These are phyloP conservation scores for Procambarus virginalis DNA, from an alignment of 1,140 invertebrate species.

Conservation along the genomic window DNA sequence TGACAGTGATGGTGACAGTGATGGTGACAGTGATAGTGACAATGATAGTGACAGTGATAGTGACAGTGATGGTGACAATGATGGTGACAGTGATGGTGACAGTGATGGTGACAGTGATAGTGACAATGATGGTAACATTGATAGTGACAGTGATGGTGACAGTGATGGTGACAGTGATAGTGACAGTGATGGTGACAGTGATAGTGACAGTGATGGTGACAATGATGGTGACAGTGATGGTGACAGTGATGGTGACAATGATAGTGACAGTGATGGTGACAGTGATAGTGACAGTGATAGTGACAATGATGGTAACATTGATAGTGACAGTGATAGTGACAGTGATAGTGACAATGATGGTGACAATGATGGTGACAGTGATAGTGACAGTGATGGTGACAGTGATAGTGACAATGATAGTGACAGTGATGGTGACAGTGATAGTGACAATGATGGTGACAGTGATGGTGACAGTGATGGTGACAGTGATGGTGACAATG, in stretches of 20 bases:
- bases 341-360: not conserved
- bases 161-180: no score
- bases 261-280: not conserved
- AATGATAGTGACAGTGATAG: no score
- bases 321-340: no score
- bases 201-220: not conserved
- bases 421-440: not conserved
- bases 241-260: not conserved
- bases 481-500: constrained; percentile 5
- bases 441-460: constrained; percentile 10
- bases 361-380: not conserved
- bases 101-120: no score
- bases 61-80: no score
- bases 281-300: not conserved
- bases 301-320: no score
- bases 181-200: no score
- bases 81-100: no score
- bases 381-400: not conserved
- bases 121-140: no score
- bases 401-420: not conserved
- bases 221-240: not conserved
- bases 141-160: no score
- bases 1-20: no score
- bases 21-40: no score
- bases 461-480: constrained; percentile 18